Percentiles rank a stretch among this genome's conserved stretches.
Evolutionary conservation across 23 tunicate species (phyloP).

Genomic region (Ciona savignyi): DNA sequence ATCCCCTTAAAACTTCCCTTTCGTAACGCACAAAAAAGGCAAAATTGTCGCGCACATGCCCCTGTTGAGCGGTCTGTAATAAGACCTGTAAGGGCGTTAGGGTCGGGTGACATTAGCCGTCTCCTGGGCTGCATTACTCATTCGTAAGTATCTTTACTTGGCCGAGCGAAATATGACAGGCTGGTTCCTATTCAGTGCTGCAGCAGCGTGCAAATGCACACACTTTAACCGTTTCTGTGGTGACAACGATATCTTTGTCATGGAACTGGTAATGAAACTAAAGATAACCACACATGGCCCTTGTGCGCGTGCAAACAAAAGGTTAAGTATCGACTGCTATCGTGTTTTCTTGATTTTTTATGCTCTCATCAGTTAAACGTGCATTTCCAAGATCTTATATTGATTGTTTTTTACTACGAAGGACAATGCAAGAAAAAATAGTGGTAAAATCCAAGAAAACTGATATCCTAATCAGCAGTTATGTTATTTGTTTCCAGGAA

Average conservation of each 20-base stretch:
- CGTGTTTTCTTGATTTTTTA: too few relatives aligned
- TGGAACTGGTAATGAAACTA: neutral
- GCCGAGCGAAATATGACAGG: neutral
- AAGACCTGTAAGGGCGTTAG: neutral
- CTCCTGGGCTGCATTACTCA: neutral
- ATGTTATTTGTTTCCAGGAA: too few relatives aligned
- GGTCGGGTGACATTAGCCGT: neutral
- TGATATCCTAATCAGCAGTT: too few relatives aligned
- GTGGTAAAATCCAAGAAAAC: too few relatives aligned
- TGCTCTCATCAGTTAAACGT: too few relatives aligned
- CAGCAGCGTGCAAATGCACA: neutral
- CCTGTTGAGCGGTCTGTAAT: neutral
- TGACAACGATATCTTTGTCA: neutral
- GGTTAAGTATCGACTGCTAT: too few relatives aligned
- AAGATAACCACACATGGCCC: neutral
- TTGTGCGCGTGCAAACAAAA: neutral
- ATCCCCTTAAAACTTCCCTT: neutral
- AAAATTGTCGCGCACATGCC: neutral
- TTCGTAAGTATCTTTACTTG: neutral
- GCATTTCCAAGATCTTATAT: too few relatives aligned
- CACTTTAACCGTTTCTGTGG: neutral
- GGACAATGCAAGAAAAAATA: too few relatives aligned
- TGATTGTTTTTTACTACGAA: too few relatives aligned
- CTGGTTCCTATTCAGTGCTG: neutral
- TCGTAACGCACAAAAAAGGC: neutral